Base-by-base conservation (phyloP, 2,888 invertebrate genomes). In the Amphimallon solstitiale region DNA sequence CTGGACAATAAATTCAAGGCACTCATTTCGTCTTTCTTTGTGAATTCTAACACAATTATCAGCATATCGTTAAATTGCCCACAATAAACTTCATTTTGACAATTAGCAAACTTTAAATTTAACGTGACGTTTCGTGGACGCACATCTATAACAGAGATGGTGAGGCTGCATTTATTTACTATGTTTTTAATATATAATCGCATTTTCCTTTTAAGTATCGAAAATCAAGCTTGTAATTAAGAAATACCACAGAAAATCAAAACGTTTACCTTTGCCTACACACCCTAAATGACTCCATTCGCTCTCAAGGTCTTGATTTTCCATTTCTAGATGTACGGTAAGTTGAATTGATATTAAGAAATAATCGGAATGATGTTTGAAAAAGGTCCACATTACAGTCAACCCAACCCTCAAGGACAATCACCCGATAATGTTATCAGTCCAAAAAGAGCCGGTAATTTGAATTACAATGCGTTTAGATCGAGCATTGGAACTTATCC, bases 401-500 rank as follows among this genome's bases (percentile, higher is more conserved):
- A 54, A 45, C 10, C 17, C n/a, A 19, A 37, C 21, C n/a, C 10
- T 5, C 49, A 35, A 23, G 51, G 40, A 9, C 38, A 17, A 6
- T 48, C 48, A n/a, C 17, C 2, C 45, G 59, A 34, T 51, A 38
- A 34, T 35, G 14, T 61, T 12, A 52, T 52, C 23, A 23, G 45
- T 23, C 66, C 66, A 19, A 66, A 35, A 46, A 52, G 29, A 10
- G 46, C 12, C 2, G 12, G 9, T n/a, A 54, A 63, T 21, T 49
- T 67, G 17, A 12, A 63, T 19, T 40, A 59, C 19, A 63, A 63
- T 21, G 49, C 63, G 37, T 45, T 14, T 21, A 67, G 35, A 23
- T 67, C 63, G 4, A 56, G 63, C 49, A 23, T 67, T 9, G 67
- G 63, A 12, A 63, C 49, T 9, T 49, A 63, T 51, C 59, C 67